A percentile compares a stretch with the other conserved stretches of the same genome.
These are phyloP conservation scores for Hydrochoerus hydrochaeris DNA, from an alignment of 2,113 vertebrate genomes.

Conservation along the genomic window DNA sequence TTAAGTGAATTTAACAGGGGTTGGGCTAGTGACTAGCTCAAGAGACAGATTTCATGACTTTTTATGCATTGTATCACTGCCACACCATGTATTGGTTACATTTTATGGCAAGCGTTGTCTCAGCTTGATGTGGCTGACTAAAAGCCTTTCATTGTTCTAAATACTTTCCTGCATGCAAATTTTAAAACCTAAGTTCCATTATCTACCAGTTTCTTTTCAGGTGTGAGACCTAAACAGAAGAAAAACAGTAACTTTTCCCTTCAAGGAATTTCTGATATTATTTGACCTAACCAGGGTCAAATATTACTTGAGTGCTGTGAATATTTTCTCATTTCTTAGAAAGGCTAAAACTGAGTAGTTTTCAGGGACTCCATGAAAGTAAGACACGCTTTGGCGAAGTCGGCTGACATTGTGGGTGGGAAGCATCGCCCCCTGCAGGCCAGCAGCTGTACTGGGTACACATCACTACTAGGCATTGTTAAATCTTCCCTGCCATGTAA, in stretches of 20 bases:
- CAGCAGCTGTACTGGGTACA: background rate
- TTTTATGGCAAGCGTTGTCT: background rate
- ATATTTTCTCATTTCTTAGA: conserved; percentile 23
- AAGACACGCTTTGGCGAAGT: background rate
- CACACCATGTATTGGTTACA: background rate
- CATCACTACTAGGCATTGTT: background rate
- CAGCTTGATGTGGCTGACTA: background rate
- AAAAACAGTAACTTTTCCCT: background rate
- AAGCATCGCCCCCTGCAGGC: background rate
- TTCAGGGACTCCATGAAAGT: background rate
- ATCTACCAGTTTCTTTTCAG: background rate
- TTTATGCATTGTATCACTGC: rapidly evolving
- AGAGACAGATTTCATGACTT: background rate
- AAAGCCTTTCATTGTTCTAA: background rate
- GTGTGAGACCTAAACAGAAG: background rate
- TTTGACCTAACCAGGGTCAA: background rate
- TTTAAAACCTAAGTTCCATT: background rate
- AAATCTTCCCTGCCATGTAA: background rate
- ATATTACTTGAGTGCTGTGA: background rate
- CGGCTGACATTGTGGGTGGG: background rate
- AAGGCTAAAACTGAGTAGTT: background rate
- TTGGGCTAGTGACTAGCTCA: background rate
- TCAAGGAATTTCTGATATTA: background rate
- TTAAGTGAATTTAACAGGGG: background rate
- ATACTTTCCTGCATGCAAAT: conserved; percentile 17